Conservation (phyloP, 2,113 vertebrate genomes). For the Oenanthe melanoleuca region DNA sequence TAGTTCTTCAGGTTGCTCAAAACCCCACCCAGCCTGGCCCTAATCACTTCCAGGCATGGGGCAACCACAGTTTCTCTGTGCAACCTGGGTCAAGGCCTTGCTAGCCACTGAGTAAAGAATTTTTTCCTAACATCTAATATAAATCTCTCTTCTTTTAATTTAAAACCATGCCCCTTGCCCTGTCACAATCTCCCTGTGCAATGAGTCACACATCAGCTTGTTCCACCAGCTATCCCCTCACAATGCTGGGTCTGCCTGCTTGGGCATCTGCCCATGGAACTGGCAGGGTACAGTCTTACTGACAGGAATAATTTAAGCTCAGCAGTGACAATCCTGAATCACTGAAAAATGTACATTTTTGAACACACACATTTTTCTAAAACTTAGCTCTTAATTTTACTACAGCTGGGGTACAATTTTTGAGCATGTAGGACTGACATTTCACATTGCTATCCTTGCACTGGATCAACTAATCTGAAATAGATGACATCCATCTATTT, state of each 20-base stretch:
- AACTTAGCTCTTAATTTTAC: not conserved
- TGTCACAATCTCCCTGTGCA: not conserved
- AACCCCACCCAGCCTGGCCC: not conserved
- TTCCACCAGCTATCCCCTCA: not conserved
- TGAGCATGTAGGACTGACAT: not conserved
- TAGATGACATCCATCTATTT: not conserved
- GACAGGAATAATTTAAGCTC: not conserved
- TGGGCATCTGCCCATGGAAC: not conserved
- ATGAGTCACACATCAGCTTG: accelerated
- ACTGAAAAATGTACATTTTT: not conserved
- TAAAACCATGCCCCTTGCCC: not conserved
- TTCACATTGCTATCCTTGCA: not conserved
- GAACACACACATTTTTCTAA: not conserved
- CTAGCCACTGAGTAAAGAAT: not conserved
- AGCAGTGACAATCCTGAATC: not conserved
- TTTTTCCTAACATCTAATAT: not conserved
- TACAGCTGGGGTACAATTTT: not conserved
- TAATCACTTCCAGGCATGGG: not conserved
- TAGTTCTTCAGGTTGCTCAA: not conserved
- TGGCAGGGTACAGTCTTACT: not conserved
- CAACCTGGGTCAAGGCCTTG: not conserved
- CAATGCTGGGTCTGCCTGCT: no score
- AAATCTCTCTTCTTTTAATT: not conserved
- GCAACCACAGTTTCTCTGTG: accelerated
- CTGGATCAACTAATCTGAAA: not conserved